Evolutionary conservation across 2,797 vertebrate species (phyloP).

Genomic region (Halcyon leucocephala): DNA sequence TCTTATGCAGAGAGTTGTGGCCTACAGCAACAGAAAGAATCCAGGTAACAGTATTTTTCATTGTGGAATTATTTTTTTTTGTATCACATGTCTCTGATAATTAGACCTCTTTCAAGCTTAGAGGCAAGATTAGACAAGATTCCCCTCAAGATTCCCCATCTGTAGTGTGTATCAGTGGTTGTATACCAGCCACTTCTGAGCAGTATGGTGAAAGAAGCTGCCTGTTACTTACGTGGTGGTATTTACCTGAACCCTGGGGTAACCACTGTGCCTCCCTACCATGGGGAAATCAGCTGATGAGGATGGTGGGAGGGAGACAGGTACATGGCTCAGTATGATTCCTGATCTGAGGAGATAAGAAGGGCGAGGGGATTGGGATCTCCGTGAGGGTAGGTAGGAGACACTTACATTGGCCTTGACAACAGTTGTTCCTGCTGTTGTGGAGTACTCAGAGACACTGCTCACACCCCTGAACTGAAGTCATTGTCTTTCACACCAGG

Average conservation of each 20-base stretch:
- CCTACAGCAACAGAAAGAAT: constrained; percentile 92
- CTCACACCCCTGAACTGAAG: neutral
- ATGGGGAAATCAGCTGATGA: neutral
- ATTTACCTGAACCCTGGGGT: neutral
- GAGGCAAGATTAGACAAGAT: neutral
- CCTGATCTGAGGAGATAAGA: neutral
- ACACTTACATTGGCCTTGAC: neutral
- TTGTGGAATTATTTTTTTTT: neutral
- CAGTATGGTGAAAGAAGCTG: neutral
- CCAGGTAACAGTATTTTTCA: constrained; percentile 83
- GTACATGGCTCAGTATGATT: neutral
- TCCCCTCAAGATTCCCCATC: neutral
- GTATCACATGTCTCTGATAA: neutral
- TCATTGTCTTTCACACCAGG: neutral
- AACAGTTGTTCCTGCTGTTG: neutral
- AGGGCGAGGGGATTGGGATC: neutral
- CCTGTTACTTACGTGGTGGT: neutral
- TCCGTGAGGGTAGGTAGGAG: neutral
- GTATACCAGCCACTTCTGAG: neutral
- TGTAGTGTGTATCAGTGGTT: neutral
- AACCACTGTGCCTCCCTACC: neutral
- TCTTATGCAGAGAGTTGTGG: constrained; percentile 91
- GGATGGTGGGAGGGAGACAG: neutral
- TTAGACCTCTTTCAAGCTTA: neutral
- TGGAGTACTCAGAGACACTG: neutral